These are phyloP conservation scores for Epizoanthus stellaris DNA, from an alignment of 92 coral and sea anemone genomes.

Conservation along the genomic window DNA sequence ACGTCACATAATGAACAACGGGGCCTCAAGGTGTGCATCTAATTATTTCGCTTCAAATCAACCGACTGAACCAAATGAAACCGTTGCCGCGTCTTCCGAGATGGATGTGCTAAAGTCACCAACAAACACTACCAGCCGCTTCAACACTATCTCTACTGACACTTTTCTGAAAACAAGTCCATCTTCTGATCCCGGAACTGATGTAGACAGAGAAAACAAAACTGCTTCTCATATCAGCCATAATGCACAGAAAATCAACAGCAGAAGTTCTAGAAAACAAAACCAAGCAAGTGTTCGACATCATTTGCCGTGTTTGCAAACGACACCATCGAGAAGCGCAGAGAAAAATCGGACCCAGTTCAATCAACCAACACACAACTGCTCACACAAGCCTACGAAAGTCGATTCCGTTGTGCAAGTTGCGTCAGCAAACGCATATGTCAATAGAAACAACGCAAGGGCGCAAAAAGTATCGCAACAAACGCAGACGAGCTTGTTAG, in stretches of 20 bases:
- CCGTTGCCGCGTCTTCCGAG: background rate
- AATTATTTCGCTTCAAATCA: background rate
- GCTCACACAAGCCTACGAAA: background rate
- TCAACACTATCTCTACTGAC: background rate
- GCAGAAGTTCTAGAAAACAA: background rate
- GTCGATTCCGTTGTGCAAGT: conserved; percentile 18
- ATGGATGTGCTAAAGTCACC: background rate
- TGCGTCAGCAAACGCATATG: background rate
- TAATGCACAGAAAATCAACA: background rate
- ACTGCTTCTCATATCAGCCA: background rate
- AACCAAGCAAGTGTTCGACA: background rate
- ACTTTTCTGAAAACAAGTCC: background rate
- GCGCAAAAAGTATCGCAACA: background rate
- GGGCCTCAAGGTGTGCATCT: background rate
- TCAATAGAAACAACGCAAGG: background rate
- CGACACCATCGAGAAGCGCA: background rate
- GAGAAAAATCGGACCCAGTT: background rate
- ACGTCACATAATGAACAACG: background rate
- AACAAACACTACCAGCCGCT: background rate
- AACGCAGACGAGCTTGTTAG: background rate
- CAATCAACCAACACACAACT: background rate
- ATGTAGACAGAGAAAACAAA: background rate
- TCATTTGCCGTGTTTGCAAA: background rate
- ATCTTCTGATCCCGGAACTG: no score
- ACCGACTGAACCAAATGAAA: background rate